Base-by-base conservation (phyloP, 2,888 invertebrate genomes). In the Silvanus unidentatus region DNA sequence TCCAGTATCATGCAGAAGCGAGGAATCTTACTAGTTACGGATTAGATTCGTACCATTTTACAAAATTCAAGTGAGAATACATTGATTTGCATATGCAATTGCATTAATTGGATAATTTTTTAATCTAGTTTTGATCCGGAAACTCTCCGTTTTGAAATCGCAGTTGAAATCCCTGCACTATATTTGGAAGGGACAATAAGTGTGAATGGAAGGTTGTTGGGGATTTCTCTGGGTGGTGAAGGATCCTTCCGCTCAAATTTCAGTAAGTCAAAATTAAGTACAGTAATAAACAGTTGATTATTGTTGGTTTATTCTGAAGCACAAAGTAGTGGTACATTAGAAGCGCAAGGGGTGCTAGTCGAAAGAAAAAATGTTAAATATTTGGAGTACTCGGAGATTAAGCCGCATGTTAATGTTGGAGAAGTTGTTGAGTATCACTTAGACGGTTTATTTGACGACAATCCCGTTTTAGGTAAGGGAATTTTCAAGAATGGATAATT, bases 161-260 rank as follows among this genome's bases (percentile, higher is more conserved):
- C 41, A 27, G 49, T 43, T 27, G 42, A 37, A 2, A 44, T 58
- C 2, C 32, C 44, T 8, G 15, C 42, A 8, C 35, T 62, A 14
- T 36, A 41, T 1, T 28, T 64, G 39, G 48, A 48, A 32, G 60
- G 60, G 2, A 45, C 51, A 11, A 62, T 60, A 36, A 55, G 48
- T 11, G 51, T 64, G 3, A 55, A 43, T 22, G 65, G 64, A 13
- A 57, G 53, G 42, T 49, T 65, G 27, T 38, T 65, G 14, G 40
- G 61, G 2, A 59, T 55, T 16, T 57, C 57, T 46, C 2, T 56
- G 9, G 43, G 48, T 42, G 56, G 56, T n/a, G 43, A 45, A 29
- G 56, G 56, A 9, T 46, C 27, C 10, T 54, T 56, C 16, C 39
- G 13, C 11, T 50, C 54, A 6, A 40, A 41, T 16, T 44, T 54